phyloP scores from a whole-genome alignment of 1,140 invertebrate species.

The Rhopalosiphum maidis region DNA sequence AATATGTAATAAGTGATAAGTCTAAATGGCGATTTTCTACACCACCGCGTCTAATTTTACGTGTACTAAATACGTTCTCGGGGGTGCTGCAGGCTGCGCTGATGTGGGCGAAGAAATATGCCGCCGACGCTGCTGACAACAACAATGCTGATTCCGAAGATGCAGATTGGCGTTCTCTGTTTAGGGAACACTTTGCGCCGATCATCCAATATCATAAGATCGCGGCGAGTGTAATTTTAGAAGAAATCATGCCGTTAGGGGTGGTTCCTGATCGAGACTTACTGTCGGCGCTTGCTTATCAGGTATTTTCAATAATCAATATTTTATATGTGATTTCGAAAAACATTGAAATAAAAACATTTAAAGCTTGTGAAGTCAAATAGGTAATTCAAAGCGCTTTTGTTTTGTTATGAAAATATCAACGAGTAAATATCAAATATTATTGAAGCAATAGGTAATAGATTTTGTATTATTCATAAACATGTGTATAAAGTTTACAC shows the following conservation, averaged over 20 bases:
- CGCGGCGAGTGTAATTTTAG: constrained; percentile 89
- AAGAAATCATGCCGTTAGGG: constrained; percentile 86
- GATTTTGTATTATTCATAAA: not conserved
- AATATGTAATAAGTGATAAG: not conserved
- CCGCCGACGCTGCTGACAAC: constrained; percentile 75
- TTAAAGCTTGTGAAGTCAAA: not conserved
- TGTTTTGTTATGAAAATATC: not conserved
- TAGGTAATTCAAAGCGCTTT: not conserved
- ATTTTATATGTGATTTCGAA: not conserved
- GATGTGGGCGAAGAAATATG: constrained; percentile 94
- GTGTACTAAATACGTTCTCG: not conserved
- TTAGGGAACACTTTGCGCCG: constrained; percentile 86
- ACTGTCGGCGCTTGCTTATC: constrained; percentile 89
- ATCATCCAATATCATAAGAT: constrained; percentile 95
- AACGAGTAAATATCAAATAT: not conserved
- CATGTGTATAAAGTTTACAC: not conserved
- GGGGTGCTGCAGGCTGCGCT: constrained; percentile 74
- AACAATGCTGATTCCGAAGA: constrained; percentile 63
- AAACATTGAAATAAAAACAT: not conserved
- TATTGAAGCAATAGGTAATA: not conserved
- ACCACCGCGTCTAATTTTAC: not conserved
- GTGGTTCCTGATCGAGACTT: constrained; percentile 87
- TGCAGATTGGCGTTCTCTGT: constrained; percentile 71
- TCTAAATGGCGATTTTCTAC: too few relatives aligned
- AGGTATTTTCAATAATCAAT: constrained; percentile 70